Conservation (phyloP, 1,140 invertebrate species). For the Eriosoma lanigerum region DNA sequence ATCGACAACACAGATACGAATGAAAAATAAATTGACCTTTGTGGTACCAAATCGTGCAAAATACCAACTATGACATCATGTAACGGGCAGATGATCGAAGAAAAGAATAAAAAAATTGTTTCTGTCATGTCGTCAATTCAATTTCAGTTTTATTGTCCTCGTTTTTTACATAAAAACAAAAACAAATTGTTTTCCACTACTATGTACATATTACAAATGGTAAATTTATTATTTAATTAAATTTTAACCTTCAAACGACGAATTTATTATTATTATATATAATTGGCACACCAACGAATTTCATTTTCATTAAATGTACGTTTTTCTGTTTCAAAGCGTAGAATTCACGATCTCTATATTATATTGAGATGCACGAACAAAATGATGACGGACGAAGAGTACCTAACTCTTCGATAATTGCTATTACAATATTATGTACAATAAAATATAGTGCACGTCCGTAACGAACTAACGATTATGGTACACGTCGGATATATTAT, state of each 20-base stretch:
- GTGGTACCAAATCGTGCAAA: slow-evolving; percentile 34
- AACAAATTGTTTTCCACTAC: too few species aligned
- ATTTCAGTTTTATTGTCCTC: neutral
- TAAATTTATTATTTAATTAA: too few species aligned
- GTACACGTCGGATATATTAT: neutral
- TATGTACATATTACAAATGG: too few species aligned
- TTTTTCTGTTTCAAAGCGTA: neutral
- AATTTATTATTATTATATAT: neutral
- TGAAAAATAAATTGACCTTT: slow-evolving; percentile 42
- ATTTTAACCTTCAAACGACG: slow-evolving; percentile 19
- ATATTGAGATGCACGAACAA: neutral
- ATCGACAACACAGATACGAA: neutral
- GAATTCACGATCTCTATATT: slow-evolving; percentile 25
- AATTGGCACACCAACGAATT: neutral
- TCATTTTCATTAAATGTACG: neutral
- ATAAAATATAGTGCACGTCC: too few species aligned
- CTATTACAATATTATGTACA: neutral
- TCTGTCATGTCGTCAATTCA: slow-evolving; percentile 1
- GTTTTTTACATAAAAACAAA: too few species aligned
- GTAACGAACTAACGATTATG: neutral
- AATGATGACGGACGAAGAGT: neutral
- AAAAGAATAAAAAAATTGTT: neutral
- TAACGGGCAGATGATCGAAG: neutral
- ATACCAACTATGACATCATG: slow-evolving; percentile 12
- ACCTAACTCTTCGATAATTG: neutral